Base-by-base conservation (phyloP, 1,140 invertebrate genomes). In the Trachymyrmex cornetzi region DNA sequence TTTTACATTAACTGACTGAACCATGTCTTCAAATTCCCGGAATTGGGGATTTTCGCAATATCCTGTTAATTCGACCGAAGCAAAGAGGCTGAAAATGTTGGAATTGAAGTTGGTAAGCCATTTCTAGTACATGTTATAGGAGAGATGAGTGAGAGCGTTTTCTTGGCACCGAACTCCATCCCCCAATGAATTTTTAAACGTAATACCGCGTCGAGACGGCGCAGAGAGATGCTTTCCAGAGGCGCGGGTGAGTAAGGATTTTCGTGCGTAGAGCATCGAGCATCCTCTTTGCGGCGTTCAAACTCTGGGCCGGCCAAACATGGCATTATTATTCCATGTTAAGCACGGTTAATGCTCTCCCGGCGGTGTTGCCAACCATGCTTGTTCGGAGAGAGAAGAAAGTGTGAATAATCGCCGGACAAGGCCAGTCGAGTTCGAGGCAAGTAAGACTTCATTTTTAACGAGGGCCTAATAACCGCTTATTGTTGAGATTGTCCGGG, bases 101-200 rank as follows among this genome's bases (percentile, higher is more conserved):
- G 38, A 61, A 61, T 74, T 57, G 67, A 53, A 71, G 34, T 59
- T 22, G 66, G 53, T 82, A 61, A 82, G 34, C 80, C 30, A 82
- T 82, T 89, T 71, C 53, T 66, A 57, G 61, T 63, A 82, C 82
- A 79, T 89, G 69, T 66, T 79, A 34, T 71, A 64, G 53, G 72
- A 77, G 77, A 87, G 89, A 92, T 91, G 92, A 87, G 82, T 66
- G 71, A 82, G 77, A 87, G 80, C 84, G 80, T 87, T 92, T 91
- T 89, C 89, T 92, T 82, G 80, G 86, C 89, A 87, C 88, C 88
- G 84, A 92, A 92, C 89, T 92, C 92, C 91, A 92, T 89, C 89
- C 90, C 9, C 30, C 77, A 85, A 92, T 93, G 93, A 93, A 94
- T 93, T 93, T 93, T 93, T 94, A 93, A 93, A 90, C 91, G 80